phyloP scores from a whole-genome alignment of 1,140 invertebrate species.

The Heliconius nattereri region DNA sequence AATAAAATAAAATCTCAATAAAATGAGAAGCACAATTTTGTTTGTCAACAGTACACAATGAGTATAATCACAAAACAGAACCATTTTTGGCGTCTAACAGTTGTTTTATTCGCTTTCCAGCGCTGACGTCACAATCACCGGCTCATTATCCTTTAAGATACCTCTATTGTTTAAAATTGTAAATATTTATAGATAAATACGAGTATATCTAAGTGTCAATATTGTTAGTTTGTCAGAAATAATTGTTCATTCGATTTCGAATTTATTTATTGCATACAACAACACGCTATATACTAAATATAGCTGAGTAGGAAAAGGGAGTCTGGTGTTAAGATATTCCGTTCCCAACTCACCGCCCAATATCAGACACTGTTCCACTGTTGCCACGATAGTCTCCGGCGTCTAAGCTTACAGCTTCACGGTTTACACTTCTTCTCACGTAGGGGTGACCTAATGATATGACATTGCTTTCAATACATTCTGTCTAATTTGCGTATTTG shows the following conservation, averaged over 20 bases:
- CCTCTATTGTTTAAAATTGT: constrained; percentile 24
- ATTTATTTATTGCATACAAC: no score
- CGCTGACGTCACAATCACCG: constrained; percentile 46
- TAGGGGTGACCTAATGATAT: no score
- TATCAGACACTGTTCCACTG: no score
- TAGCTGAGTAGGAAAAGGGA: not conserved
- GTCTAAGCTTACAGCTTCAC: no score
- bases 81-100: constrained; percentile 47
- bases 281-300: not conserved
- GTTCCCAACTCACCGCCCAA: not conserved
- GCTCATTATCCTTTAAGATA: constrained; percentile 34
- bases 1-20: no score
- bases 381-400: no score
- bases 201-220: not conserved
- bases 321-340: not conserved
- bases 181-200: constrained; percentile 12
- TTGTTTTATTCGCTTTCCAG: constrained; percentile 45
- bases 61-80: constrained; percentile 38
- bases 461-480: no score
- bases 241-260: not conserved
- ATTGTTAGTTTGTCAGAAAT: not conserved
- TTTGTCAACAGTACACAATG: constrained; percentile 46
- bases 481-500: no score
- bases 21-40: not conserved
- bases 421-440: no score